Evolutionary conservation across 2,113 vertebrate genomes (phyloP).

Genomic region (Arothron firmamentum): DNA sequence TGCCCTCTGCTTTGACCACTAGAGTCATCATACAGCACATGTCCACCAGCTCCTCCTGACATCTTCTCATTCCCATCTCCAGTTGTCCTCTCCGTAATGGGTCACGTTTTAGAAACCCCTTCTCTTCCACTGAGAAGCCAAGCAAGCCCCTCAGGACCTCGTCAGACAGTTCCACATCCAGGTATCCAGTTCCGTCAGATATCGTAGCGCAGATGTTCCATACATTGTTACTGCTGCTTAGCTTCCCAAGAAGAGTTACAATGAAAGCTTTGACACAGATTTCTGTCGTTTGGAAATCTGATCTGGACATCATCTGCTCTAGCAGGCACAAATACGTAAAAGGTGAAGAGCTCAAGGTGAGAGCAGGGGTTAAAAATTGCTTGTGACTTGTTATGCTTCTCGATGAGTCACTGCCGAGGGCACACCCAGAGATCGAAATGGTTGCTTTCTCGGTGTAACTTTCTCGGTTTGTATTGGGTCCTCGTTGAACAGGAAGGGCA

Average conservation of each 20-base stretch:
- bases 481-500: slow-evolving; percentile 10
- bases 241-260: slow-evolving; percentile 89
- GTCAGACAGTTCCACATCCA: slow-evolving; percentile 86
- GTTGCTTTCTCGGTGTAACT: background rate
- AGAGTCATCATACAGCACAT: slow-evolving; percentile 92
- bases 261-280: slow-evolving; percentile 89
- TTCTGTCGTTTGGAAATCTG: slow-evolving; percentile 52
- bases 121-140: slow-evolving; percentile 87
- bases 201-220: slow-evolving; percentile 86
- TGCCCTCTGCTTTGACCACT: slow-evolving; percentile 66
- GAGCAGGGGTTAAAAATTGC: background rate
- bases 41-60: slow-evolving; percentile 87
- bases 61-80: slow-evolving; percentile 81
- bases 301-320: slow-evolving; percentile 51
- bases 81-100: slow-evolving; percentile 73
- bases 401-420: background rate
- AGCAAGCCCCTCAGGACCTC: slow-evolving; percentile 83
- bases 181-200: slow-evolving; percentile 88
- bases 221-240: slow-evolving; percentile 75
- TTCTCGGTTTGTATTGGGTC: background rate
- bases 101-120: slow-evolving; percentile 79
- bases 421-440: background rate
- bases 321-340: slow-evolving; percentile 82
- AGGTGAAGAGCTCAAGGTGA: slow-evolving; percentile 68
- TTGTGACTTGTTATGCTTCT: slow-evolving; percentile 1